Evolutionary conservation across 2,888 invertebrate genomes (phyloP), one percentile per base, ranked within the genome.

Genomic region (Xestia c-nigrum): DNA sequence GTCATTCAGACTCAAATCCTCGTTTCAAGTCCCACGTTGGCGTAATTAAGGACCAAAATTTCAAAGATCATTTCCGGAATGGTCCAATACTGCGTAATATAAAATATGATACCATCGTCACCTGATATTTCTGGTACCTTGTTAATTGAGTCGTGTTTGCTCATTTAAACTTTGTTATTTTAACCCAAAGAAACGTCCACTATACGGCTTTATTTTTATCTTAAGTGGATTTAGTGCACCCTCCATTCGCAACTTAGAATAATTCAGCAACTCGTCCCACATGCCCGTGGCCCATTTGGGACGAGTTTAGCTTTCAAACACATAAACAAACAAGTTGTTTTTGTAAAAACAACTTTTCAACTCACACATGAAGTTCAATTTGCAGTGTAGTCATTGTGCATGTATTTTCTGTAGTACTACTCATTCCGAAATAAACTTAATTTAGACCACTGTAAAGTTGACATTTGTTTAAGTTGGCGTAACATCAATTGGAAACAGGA

Each of bases 91-190:
- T 19, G 46, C 43, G 43, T 9, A 52, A 70, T 76, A 78, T 85
- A 84, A 80, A 78, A n/a, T n/a, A n/a, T 86, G 77, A 71, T 71
- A 73, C 43, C 46, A 85, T 85, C 88, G 72, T 81, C 91, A 88
- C 88, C 74, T 83, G 68, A 85, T 89, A 89, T 88, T 88, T 88
- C 88, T 82, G 83, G 83, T 84, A 75, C 76, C 78, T 79, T 78
- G 87, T 89, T 91, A 90, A 91, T 91, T 90, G 81, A 87, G 78
- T 84, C 74, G 78, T 87, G 84, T 84, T 81, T 82, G 78, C 78
- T 85, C 83, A 85, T 89, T 89, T 77, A 78, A 74, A 76, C 52
- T 63, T 72, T 80, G 80, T 81, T 85, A 80, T 81, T 81, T 72
- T 72, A 74, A 78, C 38, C 19, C 12, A 67, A 67, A 63, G 38